Evolutionary conservation across 2,797 vertebrate species (phyloP), one percentile per base, ranked within the genome.

Genomic region (Anniella stebbinsi): DNA sequence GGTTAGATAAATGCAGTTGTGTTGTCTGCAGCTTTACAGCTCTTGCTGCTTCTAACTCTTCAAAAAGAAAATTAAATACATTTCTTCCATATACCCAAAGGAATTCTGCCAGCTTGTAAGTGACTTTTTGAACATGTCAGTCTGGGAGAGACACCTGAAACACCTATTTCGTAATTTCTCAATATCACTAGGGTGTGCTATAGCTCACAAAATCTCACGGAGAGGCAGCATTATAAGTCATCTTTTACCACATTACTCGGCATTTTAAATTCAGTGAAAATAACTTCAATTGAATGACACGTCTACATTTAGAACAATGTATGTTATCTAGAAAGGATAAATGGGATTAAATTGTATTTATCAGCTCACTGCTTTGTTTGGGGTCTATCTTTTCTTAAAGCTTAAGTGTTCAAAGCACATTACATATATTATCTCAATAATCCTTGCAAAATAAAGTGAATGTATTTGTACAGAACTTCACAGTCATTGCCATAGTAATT

Each of bases 131-230:
- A 77, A 77, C 23, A n/a, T 57, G 15, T 5, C n/a, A 66, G 57
- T 17, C 18, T 1, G 13, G 84, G 67, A 88, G 86, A 89, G 25
- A n/a, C 73, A 89, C 51, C 80, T 90, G 87, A 92, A 92, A 25
- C 57, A 83, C 12, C 72, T 88, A 80, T 86, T 94, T 91, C 72
- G 6, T 69, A 80, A 92, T 84, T 88, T 5, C 75, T 89, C 92
- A 30, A 0, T 70, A 93, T 94, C 97, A 94, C 97, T 94, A 97
- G 97, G 92, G 96, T 97, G 96, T 91, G 96, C 94, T 93, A 76
- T 92, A 96, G 96, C 94, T 96, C 95, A 95, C 89, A 91, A 90
- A 96, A 97, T 97, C 93, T 93, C 88, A 73, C 25, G 69, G 78
- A 83, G 89, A 92, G 72, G 73, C 72, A 1, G 0, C 3, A 80